Evolutionary conservation across 1,140 invertebrate genomes (phyloP), one percentile per base, ranked within the genome.

Genomic region (Chionoecetes opilio): DNA sequence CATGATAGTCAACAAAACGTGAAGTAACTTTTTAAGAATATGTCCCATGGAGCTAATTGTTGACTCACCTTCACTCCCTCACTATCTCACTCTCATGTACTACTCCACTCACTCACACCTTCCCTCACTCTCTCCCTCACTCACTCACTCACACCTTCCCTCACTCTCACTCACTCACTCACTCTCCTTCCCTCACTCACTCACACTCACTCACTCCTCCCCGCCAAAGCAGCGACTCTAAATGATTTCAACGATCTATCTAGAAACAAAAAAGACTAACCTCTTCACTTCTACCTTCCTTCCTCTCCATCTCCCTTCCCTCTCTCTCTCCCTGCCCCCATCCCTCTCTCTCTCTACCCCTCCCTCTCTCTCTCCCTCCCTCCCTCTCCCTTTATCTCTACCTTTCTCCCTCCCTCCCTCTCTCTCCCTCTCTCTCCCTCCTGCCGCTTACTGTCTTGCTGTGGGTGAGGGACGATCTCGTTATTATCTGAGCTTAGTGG

Each of bases 391-490:
- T 26, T 21, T 63, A 8, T 63, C 9, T 21, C 53, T 26, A 6
- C 26, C 53, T 26, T 21, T 21, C 53, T 63, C 53, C 26, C 21
- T 63, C 53, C 17, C 53, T 63, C 21, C 2, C 86, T 87, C 86
- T 87, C 86, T 87, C 86, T 87, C 86, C 35, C 86, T 35, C 86
- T 87, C 86, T 87, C 86, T 34, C 86, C 32, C 21, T 35, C 9
- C 88, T n/a, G 11, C 46, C 75, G 34, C 63, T 82, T 37, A 92
- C 3, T 82, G 91, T 82, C 91, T 21, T 21, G 11, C 2, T 21
- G 11, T 21, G 38, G 37, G 21, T 29, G 37, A 34, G 14, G 82
- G 82, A 82, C 34, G 31, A 35, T 26, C 31, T 82, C 63, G 63
- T 29, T 92, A 82, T 92, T 82, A 92, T 82, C 82, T 26, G 17